phyloP scores from a whole-genome alignment of 1,140 invertebrate genomes.

The Dinothrombium tinctorium region DNA sequence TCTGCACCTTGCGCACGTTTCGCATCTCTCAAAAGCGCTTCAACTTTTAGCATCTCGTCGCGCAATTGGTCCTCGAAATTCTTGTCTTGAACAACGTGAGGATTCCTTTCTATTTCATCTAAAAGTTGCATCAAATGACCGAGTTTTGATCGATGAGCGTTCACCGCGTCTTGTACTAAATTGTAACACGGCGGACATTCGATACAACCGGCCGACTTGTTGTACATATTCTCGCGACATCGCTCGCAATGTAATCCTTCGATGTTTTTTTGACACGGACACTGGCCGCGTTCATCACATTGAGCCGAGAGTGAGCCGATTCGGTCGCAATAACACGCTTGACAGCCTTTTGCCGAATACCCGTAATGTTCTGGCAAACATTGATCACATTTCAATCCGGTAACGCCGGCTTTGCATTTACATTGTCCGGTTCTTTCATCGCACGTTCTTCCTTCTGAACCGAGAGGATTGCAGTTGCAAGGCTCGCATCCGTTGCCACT shows the following conservation, averaged over 20 bases:
- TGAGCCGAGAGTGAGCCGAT: conserved; percentile 48
- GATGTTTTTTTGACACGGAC: conserved; percentile 63
- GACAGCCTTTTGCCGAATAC: conserved; percentile 60
- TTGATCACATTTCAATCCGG: conserved; percentile 54
- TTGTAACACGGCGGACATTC: conserved; percentile 84
- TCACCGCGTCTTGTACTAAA: conserved; percentile 62
- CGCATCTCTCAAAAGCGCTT: conserved; percentile 41
- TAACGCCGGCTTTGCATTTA: conserved; percentile 55
- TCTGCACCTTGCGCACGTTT: conserved; percentile 28
- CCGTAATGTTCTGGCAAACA: conserved; percentile 67
- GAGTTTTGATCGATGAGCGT: conserved; percentile 48
- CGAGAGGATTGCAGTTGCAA: conserved; percentile 56
- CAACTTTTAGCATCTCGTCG: conserved; percentile 42
- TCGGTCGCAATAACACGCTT: conserved; percentile 59
- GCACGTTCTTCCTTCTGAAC: conserved; percentile 58
- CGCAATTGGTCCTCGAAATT: conserved; percentile 52
- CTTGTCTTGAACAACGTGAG: conserved; percentile 53
- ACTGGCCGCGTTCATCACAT: conserved; percentile 51
- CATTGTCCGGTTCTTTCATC: conserved; percentile 47
- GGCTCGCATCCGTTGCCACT: conserved; percentile 34
- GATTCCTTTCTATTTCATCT: conserved; percentile 39
- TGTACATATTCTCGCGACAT: conserved; percentile 76
- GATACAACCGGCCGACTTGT: conserved; percentile 49
- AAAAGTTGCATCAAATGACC: conserved; percentile 40
- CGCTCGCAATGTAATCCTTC: conserved; percentile 60